Conservation (phyloP, 1,140 invertebrate species). For the Zaprionus gabonicus region DNA sequence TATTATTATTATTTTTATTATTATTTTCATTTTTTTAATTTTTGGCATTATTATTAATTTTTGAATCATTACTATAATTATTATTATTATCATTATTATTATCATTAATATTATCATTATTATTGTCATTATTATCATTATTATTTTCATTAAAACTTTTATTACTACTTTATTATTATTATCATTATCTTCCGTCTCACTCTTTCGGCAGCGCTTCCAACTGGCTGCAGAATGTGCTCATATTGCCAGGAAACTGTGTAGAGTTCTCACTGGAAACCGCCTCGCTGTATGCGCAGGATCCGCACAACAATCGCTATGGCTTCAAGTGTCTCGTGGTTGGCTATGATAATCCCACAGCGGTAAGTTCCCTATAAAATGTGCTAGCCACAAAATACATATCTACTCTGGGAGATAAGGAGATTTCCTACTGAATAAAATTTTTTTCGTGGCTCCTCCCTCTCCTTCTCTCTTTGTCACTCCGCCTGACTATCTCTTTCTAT, state of each 20-base stretch:
- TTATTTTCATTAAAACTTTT: no score
- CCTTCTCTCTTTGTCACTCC: neutral
- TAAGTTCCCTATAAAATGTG: constrained; percentile 28
- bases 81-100: no score
- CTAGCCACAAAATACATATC: no score
- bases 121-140: no score
- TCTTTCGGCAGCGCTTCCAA: constrained; percentile 87
- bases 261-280: constrained; percentile 98
- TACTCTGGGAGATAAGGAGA: no score
- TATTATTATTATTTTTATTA: no score
- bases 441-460: neutral
- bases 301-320: constrained; percentile 92
- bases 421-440: no score
- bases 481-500: constrained; percentile 58
- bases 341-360: constrained; percentile 91
- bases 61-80: no score
- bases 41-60: no score
- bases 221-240: constrained; percentile 94
- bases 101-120: no score
- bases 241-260: constrained; percentile 97
- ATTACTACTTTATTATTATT: neutral
- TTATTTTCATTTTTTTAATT: no score
- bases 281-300: constrained; percentile 97
- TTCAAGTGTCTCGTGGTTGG: constrained; percentile 97
- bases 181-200: neutral